Conservation (phyloP, 2,888 invertebrate genomes). For the Dryadula phaetusa region DNA sequence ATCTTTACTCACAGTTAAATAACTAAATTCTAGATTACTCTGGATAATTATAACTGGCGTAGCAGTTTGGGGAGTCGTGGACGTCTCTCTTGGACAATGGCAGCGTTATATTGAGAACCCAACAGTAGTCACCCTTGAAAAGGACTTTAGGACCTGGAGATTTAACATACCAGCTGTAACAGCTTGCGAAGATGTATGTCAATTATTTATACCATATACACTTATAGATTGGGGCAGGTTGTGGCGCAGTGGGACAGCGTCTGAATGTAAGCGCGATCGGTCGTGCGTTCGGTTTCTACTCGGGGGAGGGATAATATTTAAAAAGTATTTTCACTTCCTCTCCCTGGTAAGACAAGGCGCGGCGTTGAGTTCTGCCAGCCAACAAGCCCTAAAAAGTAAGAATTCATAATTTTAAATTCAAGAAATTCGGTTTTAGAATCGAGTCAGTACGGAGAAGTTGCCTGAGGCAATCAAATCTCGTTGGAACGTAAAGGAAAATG, state of each 20-base stretch:
- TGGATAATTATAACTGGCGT: conserved; percentile 66
- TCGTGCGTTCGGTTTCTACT: no score
- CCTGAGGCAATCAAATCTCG: conserved; percentile 58
- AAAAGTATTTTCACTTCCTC: no score
- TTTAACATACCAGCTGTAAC: conserved; percentile 85
- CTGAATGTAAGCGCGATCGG: no score
- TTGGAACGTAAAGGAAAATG: conserved; percentile 58
- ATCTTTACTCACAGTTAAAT: no score
- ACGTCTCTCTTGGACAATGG: conserved; percentile 81
- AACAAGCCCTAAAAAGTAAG: no score
- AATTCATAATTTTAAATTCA: no score
- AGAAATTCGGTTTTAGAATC: conserved; percentile 63
- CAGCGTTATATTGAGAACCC: conserved; percentile 84
- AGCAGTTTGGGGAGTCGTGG: conserved; percentile 72
- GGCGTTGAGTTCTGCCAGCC: no score
- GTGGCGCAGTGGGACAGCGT: no score
- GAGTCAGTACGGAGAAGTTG: conserved; percentile 61
- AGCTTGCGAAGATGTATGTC: conserved; percentile 74
- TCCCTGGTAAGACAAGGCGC: no score
- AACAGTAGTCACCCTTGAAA: conserved; percentile 86
- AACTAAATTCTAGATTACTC: conserved; percentile 62
- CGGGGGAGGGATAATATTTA: no score
- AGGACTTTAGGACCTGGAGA: conserved; percentile 86
- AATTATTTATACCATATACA: no score
- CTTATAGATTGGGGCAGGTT: no score